Evolutionary conservation across 2,797 vertebrate species (phyloP), one percentile per base, ranked within the genome.

Genomic region (Pyrocephalus nanus): DNA sequence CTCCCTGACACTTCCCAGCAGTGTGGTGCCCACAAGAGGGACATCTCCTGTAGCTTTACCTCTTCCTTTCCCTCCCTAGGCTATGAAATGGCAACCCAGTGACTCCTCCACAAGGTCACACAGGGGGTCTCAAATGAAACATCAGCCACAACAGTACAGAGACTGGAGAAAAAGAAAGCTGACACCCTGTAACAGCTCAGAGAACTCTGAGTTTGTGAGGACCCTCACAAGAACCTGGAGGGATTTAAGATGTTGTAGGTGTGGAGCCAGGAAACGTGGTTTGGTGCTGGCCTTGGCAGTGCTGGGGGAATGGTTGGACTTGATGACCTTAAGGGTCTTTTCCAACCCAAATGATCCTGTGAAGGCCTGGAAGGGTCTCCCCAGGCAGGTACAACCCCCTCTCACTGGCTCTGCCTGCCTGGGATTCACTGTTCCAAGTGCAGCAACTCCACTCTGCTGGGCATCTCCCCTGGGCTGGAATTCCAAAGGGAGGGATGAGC

Each of bases 241-340:
- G 12, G 48, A 45, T 53, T 55, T 32, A 38, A 30, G 53, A 45
- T 0, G 0, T 26, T 26, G 30, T 3, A 12, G 32, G 7, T 1
- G 9, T 9, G 34, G 6, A 2, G 1, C 34, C 5, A 57, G 36
- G 60, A 65, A 51, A 34, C 47, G 21, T 8, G 26, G 22, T 53
- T 67, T 53, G 23, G 29, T 3, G 61, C 18, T 43, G 57, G 22
- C 47, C 26, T 43, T 72, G 62, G 53, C 27, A 71, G 34, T 10
- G 34, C 60, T 21, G 50, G 8, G 29, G 12, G 34, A 6, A 27
- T 1, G 15, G 48, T 16, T 3, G 1, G 30, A 25, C 15, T 25
- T 18, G 40, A 14, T 8, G 42, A 50, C 6, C 76, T 10, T 3
- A 21, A 65, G 61, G 18, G 15, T 16, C 47, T 80, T 70, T 38